Base-by-base conservation (phyloP, 2,888 invertebrate genomes). In the Lasioglossum leucozonium region DNA sequence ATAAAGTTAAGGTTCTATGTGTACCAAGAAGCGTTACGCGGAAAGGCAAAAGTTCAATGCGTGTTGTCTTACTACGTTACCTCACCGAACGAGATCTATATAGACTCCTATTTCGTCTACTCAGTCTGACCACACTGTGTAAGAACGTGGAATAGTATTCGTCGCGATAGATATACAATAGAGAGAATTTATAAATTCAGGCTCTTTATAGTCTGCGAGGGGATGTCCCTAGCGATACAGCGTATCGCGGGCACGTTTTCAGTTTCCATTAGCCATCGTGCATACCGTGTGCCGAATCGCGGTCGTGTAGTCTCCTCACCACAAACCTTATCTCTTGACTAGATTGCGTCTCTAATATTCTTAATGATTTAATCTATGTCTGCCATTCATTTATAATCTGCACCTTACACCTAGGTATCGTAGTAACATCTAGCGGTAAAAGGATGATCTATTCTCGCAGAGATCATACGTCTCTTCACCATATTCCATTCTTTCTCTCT, bases 361-460 rank as follows among this genome's bases (percentile, higher is more conserved):
- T 86, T 92, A 92, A 92, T 88, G 87, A 82, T 91, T 90, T 89
- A 91, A 88, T 89, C 92, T 93, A 92, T 87, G 77, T 87, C 85
- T 89, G 82, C 87, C 90, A 89, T 88, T 88, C 91, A 91, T 90
- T 90, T 34, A 91, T 92, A 88, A 90, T 88, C 82, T 87, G 88
- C 82, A 87, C 81, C 89, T 92, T 93, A 93, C 65, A 89, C 88
- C 92, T 94, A 94, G 67, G 88, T 93, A 93, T 94, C 91, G 87
- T 92, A 91, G 89, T 93, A 94, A 94, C 94, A 94, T 90, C 93
- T 94, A 94, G 92, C 93, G 92, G 93, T 94, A 94, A 93, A 94
- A 93, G 93, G 93, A 93, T 94, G 84, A 87, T 86, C 92, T 92
- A 91, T 86, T 86, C 80, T 87, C 88, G 88, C 84, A 87, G 89